Evolutionary conservation across 2,888 invertebrate genomes (phyloP).

Genomic region (Adineta ricciae): DNA sequence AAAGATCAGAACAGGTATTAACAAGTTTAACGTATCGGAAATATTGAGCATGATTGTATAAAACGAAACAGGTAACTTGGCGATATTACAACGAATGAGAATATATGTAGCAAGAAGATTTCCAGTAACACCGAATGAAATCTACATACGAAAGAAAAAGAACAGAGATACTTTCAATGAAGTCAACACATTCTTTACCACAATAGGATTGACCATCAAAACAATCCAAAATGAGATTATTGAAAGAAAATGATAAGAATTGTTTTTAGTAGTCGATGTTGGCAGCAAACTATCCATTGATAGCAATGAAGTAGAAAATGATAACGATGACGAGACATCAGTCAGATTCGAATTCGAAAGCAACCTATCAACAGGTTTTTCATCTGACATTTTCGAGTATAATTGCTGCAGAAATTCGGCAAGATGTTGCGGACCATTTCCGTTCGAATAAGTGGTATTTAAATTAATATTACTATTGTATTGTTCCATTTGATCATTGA

Average conservation of each 20-base stretch:
- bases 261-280: background rate
- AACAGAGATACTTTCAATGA: background rate
- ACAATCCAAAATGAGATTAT: background rate
- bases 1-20: background rate
- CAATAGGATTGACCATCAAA: background rate
- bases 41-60: slow-evolving; percentile 16
- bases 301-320: background rate
- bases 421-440: background rate
- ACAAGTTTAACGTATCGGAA: slow-evolving; percentile 6
- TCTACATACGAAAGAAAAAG: background rate
- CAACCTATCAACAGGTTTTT: background rate
- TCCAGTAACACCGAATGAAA: background rate
- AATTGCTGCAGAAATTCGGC: background rate
- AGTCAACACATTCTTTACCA: background rate
- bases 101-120: slow-evolving; percentile 16
- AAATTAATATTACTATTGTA: background rate
- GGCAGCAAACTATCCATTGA: background rate
- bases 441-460: no score
- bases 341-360: background rate
- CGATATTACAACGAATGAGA: background rate
- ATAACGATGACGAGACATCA: background rate
- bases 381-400: background rate
- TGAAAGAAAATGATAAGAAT: background rate
- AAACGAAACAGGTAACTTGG: background rate
- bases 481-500: background rate